These are phyloP conservation scores for Agrotis puta DNA, from an alignment of 2,888 invertebrate species.

Conservation along the genomic window DNA sequence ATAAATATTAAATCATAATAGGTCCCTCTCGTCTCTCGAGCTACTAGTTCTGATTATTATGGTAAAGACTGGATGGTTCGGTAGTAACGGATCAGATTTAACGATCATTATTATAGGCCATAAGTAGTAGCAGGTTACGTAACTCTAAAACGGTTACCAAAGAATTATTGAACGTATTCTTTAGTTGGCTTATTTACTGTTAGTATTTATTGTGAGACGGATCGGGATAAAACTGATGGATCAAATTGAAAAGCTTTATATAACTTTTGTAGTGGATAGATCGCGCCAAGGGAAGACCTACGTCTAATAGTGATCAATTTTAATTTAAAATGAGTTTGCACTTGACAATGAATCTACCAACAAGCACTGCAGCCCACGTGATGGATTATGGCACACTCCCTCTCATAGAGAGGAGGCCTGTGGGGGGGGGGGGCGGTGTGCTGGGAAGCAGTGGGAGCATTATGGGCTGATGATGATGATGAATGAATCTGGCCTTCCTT, in stretches of 20 bases:
- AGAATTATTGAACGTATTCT: conserved; percentile 10
- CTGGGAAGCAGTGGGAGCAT: too few species aligned
- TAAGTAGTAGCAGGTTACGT: conserved; percentile 41
- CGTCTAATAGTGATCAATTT: too few species aligned
- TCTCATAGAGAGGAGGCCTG: too few species aligned
- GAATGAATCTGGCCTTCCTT: too few species aligned
- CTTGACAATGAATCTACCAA: too few species aligned
- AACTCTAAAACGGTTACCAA: conserved; percentile 35
- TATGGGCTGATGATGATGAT: too few species aligned
- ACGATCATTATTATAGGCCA: conserved; percentile 53
- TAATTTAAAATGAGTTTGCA: too few species aligned
- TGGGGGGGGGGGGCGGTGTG: too few species aligned
- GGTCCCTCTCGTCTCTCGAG: conserved; percentile 8
- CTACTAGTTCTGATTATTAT: conserved; percentile 39
- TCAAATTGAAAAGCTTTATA: neutral
- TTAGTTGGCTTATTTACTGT: conserved; percentile 1
- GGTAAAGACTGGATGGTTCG: conserved; percentile 34
- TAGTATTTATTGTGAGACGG: conserved; percentile 21
- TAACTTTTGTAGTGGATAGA: neutral
- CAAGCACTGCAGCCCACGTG: too few species aligned
- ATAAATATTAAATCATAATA: neutral
- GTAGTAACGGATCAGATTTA: conserved; percentile 43
- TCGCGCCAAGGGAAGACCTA: neutral
- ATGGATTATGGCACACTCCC: too few species aligned
- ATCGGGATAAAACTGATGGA: neutral